Base-by-base conservation (phyloP, 2,113 vertebrate species). In the Catharus bicknelli region DNA sequence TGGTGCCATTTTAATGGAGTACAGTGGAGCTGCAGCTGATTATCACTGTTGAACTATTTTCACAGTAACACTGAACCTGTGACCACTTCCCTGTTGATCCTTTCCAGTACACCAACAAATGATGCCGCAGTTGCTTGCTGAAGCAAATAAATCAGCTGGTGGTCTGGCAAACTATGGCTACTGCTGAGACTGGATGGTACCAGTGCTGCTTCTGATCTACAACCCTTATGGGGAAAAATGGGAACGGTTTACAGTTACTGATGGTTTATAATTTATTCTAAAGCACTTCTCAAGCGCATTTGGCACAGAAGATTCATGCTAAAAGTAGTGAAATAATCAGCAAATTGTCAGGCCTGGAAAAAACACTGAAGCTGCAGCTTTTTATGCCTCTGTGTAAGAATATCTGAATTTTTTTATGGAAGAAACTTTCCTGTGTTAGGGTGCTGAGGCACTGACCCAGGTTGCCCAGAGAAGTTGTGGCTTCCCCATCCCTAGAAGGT, bases 251-350 rank as follows among this genome's bases (percentile, higher is more conserved):
- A 58, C 5, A 6, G 34, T 73, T 73, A 79, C 42, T 61, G 21
- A 22, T 66, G 34, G 47, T 63, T 47, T 61, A 7, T 18, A 55
- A 53, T 42, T 67, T 58, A 47, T 42, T 68, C 47, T 73, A 16
- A 73, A 83, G 40, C 48, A 69, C 17, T 58, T 61, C 9, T 14
- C 36, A 29, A 80, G 38, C 47, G 47, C 21, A 83, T 50, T 1
- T 66, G 42, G 42, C 34, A 66, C 18, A 5, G 45, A 76, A 50
- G 17, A 32, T 32, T 18, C 0, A 0, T 45, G 40, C 21, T 51
- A 61, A 42, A 45, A 5, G 14, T 6, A 70, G 32, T 75, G 29
- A 82, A 87, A 38, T 29, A 47, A 82, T 38, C 61, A 20, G 66
- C 25, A 76, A 64, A 38, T 9, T 3, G 1, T 75, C 25, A 68